phyloP scores from a whole-genome alignment of 2,888 invertebrate genomes.

The Drosophila affinis region DNA sequence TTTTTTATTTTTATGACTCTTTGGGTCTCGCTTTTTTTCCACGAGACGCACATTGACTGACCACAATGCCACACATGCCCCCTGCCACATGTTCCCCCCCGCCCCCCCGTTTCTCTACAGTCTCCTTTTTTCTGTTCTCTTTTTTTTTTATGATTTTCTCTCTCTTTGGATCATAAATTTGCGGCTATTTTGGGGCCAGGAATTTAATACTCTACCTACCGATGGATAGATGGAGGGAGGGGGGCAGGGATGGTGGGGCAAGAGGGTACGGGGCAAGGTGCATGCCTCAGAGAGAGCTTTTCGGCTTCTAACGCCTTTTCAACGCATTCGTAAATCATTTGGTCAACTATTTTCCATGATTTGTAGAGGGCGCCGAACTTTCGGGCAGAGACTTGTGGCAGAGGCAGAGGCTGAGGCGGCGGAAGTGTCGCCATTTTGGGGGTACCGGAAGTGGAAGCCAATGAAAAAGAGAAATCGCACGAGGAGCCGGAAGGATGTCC shows the following conservation, averaged over 20 bases:
- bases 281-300: constrained; percentile 1
- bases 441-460: constrained; percentile 10
- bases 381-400: constrained; percentile 11
- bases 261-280: not conserved
- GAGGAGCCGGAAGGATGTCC: not conserved
- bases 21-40: constrained; percentile 53
- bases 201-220: constrained; percentile 56
- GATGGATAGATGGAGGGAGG: not conserved
- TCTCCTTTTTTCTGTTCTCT: constrained; percentile 9
- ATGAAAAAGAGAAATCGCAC: not conserved
- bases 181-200: constrained; percentile 71
- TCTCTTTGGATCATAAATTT: constrained; percentile 69
- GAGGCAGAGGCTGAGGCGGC: constrained; percentile 21
- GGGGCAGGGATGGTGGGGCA: not conserved
- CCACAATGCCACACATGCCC: constrained; percentile 29
- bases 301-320: constrained; percentile 49
- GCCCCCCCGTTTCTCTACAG: not conserved
- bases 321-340: constrained; percentile 75
- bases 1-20: constrained; percentile 81
- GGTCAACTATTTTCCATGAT: constrained; percentile 75
- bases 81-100: not conserved
- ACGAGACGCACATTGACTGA: constrained; percentile 30
- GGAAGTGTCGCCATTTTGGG: constrained; percentile 70
- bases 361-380: constrained; percentile 30
- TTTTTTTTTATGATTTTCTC: constrained; percentile 21